phyloP scores from a whole-genome alignment of 1,140 invertebrate species.

The Orius insidiosus region DNA sequence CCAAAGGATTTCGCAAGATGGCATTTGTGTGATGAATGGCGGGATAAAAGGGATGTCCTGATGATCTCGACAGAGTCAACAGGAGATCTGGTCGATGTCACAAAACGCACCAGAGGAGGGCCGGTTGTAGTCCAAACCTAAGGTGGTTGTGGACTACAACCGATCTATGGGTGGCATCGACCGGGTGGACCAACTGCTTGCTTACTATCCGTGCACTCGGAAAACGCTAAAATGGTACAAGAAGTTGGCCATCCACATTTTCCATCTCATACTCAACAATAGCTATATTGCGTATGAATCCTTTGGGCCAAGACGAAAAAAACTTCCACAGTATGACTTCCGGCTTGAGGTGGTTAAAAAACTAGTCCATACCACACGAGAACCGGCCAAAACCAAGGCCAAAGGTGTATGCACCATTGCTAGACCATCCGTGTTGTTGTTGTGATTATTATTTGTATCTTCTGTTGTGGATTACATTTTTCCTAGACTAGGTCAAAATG shows the following conservation, averaged over 20 bases:
- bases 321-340: too few relatives aligned
- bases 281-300: neutral
- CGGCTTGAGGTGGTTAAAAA: too few relatives aligned
- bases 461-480: too few relatives aligned
- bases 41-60: constrained; percentile 7
- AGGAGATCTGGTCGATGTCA: neutral
- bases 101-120: too few relatives aligned
- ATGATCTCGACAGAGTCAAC: constrained; percentile 3
- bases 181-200: constrained; percentile 13
- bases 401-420: too few relatives aligned
- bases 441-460: too few relatives aligned
- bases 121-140: constrained; percentile 2
- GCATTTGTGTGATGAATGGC: constrained; percentile 9
- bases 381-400: too few relatives aligned
- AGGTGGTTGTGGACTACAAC: constrained; percentile 17
- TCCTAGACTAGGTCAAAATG: too few relatives aligned
- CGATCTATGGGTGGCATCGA: constrained; percentile 17
- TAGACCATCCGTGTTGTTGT: too few relatives aligned
- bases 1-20: neutral
- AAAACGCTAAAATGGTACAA: constrained; percentile 18
- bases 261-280: constrained; percentile 15
- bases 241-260: constrained; percentile 15
- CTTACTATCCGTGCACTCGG: constrained; percentile 15
- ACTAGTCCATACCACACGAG: too few relatives aligned
- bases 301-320: too few relatives aligned